Conservation (phyloP, 1,140 invertebrate genomes). For the Achroia grisella region DNA sequence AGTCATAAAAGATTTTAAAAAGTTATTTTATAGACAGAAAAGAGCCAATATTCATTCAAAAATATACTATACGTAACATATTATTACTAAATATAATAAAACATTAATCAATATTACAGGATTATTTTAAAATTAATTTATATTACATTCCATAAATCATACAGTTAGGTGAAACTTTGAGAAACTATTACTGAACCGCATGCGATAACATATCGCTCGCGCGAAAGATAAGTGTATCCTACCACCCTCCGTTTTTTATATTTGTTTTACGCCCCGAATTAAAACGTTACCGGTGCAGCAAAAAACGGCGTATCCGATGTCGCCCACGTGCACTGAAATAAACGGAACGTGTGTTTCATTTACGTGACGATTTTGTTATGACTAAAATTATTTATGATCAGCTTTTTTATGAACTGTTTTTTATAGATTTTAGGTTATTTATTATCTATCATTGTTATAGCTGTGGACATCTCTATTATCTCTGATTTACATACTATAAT, state of each 20-base stretch:
- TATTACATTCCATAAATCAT: neutral
- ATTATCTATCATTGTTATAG: too few species aligned
- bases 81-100: too few species aligned
- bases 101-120: too few species aligned
- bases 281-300: constrained; percentile 30
- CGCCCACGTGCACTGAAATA: constrained; percentile 38
- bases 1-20: too few species aligned
- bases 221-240: constrained; percentile 57
- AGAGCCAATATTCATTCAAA: too few species aligned
- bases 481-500: too few species aligned
- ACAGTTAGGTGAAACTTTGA: constrained; percentile 25
- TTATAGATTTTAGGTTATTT: too few species aligned
- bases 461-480: too few species aligned
- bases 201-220: constrained; percentile 58
- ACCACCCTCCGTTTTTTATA: constrained; percentile 15
- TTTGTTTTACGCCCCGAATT: constrained; percentile 49
- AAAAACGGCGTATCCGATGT: constrained; percentile 19
- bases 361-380: constrained; percentile 70
- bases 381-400: constrained; percentile 51
- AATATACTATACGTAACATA: too few species aligned
- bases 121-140: neutral
- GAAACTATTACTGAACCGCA: constrained; percentile 17
- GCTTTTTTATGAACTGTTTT: neutral
- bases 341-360: constrained; percentile 54
- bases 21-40: too few species aligned